Evolutionary conservation across 2,797 vertebrate genomes (phyloP), one percentile per base, ranked within the genome.

Genomic region (Syngnathus acus): DNA sequence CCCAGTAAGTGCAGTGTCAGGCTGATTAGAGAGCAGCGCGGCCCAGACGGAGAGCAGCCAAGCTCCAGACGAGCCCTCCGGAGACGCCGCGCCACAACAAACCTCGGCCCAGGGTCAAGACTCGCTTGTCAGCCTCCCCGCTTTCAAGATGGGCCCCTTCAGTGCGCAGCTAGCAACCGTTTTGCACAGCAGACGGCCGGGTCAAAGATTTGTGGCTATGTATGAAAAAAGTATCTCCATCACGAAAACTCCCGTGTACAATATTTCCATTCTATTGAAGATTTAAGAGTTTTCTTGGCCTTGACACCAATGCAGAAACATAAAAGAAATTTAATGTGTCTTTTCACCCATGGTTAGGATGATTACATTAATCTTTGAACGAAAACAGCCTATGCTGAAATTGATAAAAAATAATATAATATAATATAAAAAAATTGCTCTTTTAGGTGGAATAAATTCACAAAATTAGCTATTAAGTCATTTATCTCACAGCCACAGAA

Each of bases 1-100:
- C 65, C 75, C 73, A 78, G 81, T 86, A 80, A 89, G 82, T 81
- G 82, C 77, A 73, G 72, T 77, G 82, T 85, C 81, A 83, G 78
- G 79, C 79, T 87, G 88, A 89, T 89, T 88, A 88, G 84, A 86
- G 85, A 82, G 84, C 81, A 78, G 72, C 50, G 23, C 51, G 43
- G 83, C 74, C 81, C 81, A 84, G 85, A 87, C 81, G 59, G 78
- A 82, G 75, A 72, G 19, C 72, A 77, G 79, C 73, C 74, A 76
- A 74, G 83, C 82, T 80, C 82, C 78, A 77, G 60, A 62, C 21
- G 60, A 62, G 60, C 60, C 60, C 60, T 62, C 60, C 60, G 60
- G 81, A 84, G 82, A 86, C 43, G 43, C 76, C 55, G 72, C 60
- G 39, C 74, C 70, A 78, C 75, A 83, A 82, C 79, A 75, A 82